A percentile compares a stretch with the other conserved stretches of the same genome.
phyloP scores from a whole-genome alignment of 2,113 vertebrate species.

The Rhinolophus ferrumequinum region DNA sequence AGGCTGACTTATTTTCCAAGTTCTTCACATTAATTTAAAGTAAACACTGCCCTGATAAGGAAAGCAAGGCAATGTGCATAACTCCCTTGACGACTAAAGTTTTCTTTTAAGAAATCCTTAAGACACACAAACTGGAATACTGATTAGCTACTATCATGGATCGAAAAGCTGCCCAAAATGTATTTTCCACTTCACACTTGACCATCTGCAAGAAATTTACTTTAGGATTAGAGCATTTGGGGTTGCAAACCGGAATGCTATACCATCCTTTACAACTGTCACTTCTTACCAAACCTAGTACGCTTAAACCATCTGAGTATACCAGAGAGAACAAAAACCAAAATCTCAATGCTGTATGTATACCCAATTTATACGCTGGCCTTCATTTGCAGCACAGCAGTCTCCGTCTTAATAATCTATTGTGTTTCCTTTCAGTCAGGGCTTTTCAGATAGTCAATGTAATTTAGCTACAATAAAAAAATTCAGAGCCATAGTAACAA shows the following conservation, averaged over 20 bases:
- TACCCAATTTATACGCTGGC: slow-evolving; percentile 44
- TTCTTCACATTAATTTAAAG: slow-evolving; percentile 20
- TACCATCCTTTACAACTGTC: background rate
- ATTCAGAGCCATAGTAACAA: slow-evolving; percentile 65
- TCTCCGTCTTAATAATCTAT: slow-evolving; percentile 69
- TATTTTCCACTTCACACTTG: slow-evolving; percentile 23
- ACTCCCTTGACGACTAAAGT: slow-evolving; percentile 3
- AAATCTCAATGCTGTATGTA: background rate
- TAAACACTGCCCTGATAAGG: background rate
- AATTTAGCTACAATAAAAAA: slow-evolving; percentile 81
- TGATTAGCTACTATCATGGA: slow-evolving; percentile 33
- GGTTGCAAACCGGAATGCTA: background rate
- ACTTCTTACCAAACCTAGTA: background rate
- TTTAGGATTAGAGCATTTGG: background rate
- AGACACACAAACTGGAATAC: slow-evolving; percentile 41
- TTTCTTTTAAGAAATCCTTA: slow-evolving; percentile 51
- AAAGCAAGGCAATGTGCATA: background rate
- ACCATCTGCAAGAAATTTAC: background rate
- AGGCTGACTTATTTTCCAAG: slow-evolving; percentile 52
- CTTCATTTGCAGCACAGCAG: slow-evolving; percentile 45
- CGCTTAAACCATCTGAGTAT: background rate
- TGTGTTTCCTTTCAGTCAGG: slow-evolving; percentile 63
- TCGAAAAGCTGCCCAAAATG: background rate
- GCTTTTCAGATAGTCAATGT: slow-evolving; percentile 76
- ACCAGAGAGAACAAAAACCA: background rate